Conservation (phyloP, 2,888 invertebrate genomes). For the Orchesella flavescens region DNA sequence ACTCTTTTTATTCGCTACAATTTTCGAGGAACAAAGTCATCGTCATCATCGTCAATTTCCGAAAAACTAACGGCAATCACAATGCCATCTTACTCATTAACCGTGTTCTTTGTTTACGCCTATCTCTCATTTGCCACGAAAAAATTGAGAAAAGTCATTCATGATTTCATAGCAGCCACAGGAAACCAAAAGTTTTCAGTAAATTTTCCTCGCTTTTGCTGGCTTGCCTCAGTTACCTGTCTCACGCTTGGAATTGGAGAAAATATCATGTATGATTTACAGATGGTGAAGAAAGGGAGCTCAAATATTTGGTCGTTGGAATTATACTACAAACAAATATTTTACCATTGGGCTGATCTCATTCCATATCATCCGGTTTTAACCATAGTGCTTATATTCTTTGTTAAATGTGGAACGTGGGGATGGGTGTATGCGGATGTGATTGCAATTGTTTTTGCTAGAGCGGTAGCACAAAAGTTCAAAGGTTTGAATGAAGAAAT, state of each 20-base stretch:
- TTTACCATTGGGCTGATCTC: constrained; percentile 19
- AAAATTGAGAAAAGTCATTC: background rate
- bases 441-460: background rate
- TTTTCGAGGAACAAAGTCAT: no score
- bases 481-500: constrained; percentile 28
- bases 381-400: background rate
- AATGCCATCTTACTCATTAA: background rate
- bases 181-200: no score
- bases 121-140: background rate
- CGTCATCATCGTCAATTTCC: no score
- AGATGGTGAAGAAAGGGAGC: background rate
- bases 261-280: constrained; percentile 14
- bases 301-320: constrained; percentile 1
- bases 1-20: no score
- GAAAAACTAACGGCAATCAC: no score
- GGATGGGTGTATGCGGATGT: constrained; percentile 32
- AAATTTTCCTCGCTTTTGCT: no score
- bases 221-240: background rate
- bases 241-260: constrained; percentile 8
- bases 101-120: constrained; percentile 8
- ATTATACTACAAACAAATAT: constrained; percentile 19
- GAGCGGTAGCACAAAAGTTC: constrained; percentile 9
- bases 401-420: constrained; percentile 40
- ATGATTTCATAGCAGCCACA: no score
- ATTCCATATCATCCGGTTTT: constrained; percentile 27